Evolutionary conservation across 2,797 vertebrate genomes (phyloP), one percentile per base, ranked within the genome.

Genomic region (Acestrorhynchus altus): DNA sequence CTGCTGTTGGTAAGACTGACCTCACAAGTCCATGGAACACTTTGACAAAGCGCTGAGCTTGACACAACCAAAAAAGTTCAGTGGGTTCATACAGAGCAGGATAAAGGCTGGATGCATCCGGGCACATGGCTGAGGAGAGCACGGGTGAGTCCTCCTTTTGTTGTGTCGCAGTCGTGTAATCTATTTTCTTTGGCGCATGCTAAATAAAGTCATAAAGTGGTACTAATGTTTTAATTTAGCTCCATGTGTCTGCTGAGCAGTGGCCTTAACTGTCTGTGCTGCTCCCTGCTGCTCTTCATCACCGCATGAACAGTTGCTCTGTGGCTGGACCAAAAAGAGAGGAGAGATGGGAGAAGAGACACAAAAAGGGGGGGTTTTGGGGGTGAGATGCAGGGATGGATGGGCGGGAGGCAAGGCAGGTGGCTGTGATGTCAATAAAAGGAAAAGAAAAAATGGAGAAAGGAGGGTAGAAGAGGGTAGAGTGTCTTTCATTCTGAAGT

Each of bases 131-230:
- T 83, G 68, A 86, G 86, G 87, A 85, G 87, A 83, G 83, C 73
- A 72, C 80, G 74, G 89, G 89, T 83, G 89, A 92, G 84, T 90
- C 85, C 28, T 42, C 78, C 86, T 81, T 91, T 91, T 92, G 89
- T 92, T 87, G 83, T 31, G 49, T 87, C 88, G 80, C 89, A 91
- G 90, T 87, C 87, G 89, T 85, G 87, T 89, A 90, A 91, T 92
- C 90, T 90, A 85, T 90, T 91, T 91, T 89, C 86, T 88, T 89
- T 91, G 93, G 93, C 91, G 89, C 86, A 81, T 84, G 76, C 83
- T 91, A 91, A 93, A 93, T 93, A 90, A 93, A 93, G 90, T 92
- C 91, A 94, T 89, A 91, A 86, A 92, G 91, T 92, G 92, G 92
- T 91, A 92, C 88, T 94, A 93, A 94, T 94, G 89, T 92, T 92